Evolutionary conservation across 2,888 invertebrate species (phyloP).

Genomic region (Formica aserva): DNA sequence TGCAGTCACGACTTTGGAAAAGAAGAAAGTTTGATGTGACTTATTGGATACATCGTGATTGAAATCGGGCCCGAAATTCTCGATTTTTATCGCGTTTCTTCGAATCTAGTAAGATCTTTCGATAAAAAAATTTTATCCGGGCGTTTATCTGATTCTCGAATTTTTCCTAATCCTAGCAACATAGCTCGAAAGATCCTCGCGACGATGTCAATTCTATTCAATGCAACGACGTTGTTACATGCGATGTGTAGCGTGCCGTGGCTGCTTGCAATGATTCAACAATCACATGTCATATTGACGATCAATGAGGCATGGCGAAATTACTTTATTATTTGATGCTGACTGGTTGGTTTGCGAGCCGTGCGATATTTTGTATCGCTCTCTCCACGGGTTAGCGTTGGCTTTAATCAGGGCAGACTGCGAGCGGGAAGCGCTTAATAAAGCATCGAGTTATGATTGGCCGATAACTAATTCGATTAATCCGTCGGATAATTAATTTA

Average conservation of each 20-base stretch:
- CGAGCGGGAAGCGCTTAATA: constrained; percentile 58
- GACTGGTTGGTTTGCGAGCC: constrained; percentile 18
- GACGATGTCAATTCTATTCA: constrained; percentile 1
- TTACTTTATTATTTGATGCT: constrained; percentile 50
- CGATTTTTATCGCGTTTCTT: constrained; percentile 51
- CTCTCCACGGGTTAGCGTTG: constrained; percentile 18
- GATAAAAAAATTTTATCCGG: background rate
- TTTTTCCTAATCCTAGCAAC: background rate
- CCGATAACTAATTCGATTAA: constrained; percentile 77
- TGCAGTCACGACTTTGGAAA: constrained; percentile 64
- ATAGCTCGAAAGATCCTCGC: background rate
- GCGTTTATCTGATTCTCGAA: background rate
- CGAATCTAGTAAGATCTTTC: background rate
- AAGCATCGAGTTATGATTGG: constrained; percentile 74
- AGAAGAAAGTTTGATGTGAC: constrained; percentile 50
- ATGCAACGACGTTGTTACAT: background rate
- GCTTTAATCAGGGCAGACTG: constrained; percentile 39
- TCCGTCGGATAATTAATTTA: constrained; percentile 78
- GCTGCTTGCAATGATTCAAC: constrained; percentile 10
- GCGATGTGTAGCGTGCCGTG: background rate
- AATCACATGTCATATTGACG: constrained; percentile 27
- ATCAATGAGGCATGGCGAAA: constrained; percentile 23
- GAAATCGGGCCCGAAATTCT: constrained; percentile 43
- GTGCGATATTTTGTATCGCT: constrained; percentile 7
- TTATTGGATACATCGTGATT: constrained; percentile 47